phyloP scores from a whole-genome alignment of 2,888 invertebrate genomes.

The Ephialtes manifestator region DNA sequence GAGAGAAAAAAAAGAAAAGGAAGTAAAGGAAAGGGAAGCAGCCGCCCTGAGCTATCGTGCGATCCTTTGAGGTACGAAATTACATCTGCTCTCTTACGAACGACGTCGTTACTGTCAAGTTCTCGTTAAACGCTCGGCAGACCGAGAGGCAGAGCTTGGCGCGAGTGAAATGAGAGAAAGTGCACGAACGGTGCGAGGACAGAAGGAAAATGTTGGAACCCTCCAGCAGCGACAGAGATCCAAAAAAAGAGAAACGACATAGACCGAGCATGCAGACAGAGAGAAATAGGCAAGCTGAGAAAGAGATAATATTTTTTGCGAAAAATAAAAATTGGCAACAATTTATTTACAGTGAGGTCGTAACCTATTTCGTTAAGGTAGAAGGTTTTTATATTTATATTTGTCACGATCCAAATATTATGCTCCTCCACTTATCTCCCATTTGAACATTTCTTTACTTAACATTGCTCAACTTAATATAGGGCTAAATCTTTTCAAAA shows the following conservation, averaged over 20 bases:
- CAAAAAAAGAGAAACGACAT: neutral
- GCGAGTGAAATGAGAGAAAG: constrained; percentile 51
- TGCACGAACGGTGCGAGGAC: constrained; percentile 28
- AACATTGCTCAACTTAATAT: too few relatives aligned
- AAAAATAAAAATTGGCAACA: constrained; percentile 29
- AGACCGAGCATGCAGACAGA: neutral
- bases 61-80: constrained; percentile 47
- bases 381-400: neutral
- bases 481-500: too few relatives aligned
- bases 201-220: constrained; percentile 29
- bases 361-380: neutral
- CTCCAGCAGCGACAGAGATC: neutral
- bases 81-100: constrained; percentile 63
- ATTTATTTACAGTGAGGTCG: constrained; percentile 17
- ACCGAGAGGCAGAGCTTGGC: neutral
- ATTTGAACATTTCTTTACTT: too few relatives aligned
- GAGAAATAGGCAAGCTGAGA: neutral
- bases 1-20: neutral
- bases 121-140: constrained; percentile 68
- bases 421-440: neutral
- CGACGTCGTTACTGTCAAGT: constrained; percentile 72
- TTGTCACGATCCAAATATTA: too few relatives aligned
- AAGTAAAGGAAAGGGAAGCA: neutral
- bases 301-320: neutral
- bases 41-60: neutral